Evolutionary conservation across 2,888 invertebrate species (phyloP).

Genomic region (Celastrina argiolus): DNA sequence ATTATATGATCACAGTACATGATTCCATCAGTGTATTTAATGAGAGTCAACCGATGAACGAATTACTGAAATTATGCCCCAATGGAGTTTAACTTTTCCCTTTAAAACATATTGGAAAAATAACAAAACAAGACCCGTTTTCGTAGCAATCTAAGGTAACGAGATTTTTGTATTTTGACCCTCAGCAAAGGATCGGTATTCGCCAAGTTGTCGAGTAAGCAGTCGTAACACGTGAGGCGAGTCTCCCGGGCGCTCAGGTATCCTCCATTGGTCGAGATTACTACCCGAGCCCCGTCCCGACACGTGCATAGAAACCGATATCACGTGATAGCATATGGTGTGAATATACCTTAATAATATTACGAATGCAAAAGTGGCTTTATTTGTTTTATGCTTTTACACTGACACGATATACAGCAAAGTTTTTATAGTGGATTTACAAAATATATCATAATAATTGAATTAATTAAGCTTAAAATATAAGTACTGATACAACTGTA

Average conservation of each 20-base stretch:
- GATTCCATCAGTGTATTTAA: too few relatives aligned
- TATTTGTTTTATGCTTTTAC: too few relatives aligned
- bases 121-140: neutral
- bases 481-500: too few relatives aligned
- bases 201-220: neutral
- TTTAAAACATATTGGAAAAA: neutral
- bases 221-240: neutral
- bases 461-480: too few relatives aligned
- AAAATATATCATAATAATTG: too few relatives aligned
- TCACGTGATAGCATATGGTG: conserved; percentile 30
- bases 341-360: neutral
- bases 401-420: too few relatives aligned
- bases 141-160: neutral
- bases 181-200: neutral
- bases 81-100: neutral
- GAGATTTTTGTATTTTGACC: neutral
- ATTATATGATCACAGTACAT: too few relatives aligned
- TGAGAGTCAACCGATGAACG: neutral
- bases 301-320: conserved; percentile 57
- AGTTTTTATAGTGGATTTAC: too few relatives aligned
- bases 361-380: neutral
- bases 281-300: too few relatives aligned
- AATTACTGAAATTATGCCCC: neutral
- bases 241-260: neutral
- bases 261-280: conserved; percentile 59